Base-by-base conservation (phyloP, 1,140 invertebrate genomes). In the Drosophila sulfurigaster region DNA sequence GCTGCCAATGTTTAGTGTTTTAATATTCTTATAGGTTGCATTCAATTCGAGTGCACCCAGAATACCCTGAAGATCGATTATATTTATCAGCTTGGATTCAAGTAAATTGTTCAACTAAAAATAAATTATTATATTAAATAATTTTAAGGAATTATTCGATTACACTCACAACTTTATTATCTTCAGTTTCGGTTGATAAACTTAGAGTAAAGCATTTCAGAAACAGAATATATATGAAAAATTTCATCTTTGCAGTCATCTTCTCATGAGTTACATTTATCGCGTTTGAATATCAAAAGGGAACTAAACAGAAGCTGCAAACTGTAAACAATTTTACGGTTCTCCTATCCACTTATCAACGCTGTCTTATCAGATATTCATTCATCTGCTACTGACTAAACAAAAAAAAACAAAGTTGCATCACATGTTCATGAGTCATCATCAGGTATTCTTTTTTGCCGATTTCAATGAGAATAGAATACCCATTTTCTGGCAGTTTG, bases 21-120 rank as follows among this genome's bases (percentile, higher is more conserved):
- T 54, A 15, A 74, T 74, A 15, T 69, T 20, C n/a, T 74, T 74
- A 11, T 69, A 74, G 35, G 65, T 74, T 5, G 71, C 71, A 49
- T 74, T 74, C n/a, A 74, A 28, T 16, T 16, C 20, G 16, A 56
- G 5, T 1, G 13, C 41, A 1, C 65, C 65, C 5, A 68, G 15
- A 8, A 25, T 69, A 0, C 71, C 71, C 8, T 62, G 56, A 0
- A 74, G 13, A 43, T 69, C 71, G 11, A 69, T 16, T 25, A 74
- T 60, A 0, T 54, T 49, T n/a, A 74, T 69, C 7, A 20, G 3
- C 43, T 74, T 74, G 1, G 28, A 54, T 30, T 69, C 38, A 1
- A 74, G n/a, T 0, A 20, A 5, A 8, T 46, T 74, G 13, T 45
- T 13, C 30, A 48, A 16, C 65, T 69, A 30, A 57, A 68, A 46